These are phyloP conservation scores for Drosophila ogumai DNA, from an alignment of 1,140 invertebrate species.

Conservation along the genomic window DNA sequence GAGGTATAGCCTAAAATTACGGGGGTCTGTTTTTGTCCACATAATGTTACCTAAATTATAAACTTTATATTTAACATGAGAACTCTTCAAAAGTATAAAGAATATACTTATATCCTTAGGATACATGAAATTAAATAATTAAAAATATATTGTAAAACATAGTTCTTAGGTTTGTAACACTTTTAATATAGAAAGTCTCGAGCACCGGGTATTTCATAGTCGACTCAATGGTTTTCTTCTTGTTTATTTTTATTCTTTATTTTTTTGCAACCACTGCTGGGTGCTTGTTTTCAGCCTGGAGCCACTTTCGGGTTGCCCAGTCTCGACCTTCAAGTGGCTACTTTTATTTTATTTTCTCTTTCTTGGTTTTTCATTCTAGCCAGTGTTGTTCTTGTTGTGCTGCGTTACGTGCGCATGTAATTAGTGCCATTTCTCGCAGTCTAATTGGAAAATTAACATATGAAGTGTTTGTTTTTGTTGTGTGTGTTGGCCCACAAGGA, in stretches of 20 bases:
- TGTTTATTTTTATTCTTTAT: slow-evolving; percentile 20
- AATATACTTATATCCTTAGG: no score
- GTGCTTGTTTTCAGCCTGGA: slow-evolving; percentile 19
- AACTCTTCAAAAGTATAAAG: neutral
- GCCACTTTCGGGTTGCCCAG: slow-evolving; percentile 23
- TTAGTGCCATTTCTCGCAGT: slow-evolving; percentile 78
- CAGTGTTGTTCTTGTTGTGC: slow-evolving; percentile 28
- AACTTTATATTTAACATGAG: neutral
- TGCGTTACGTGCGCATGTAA: slow-evolving; percentile 70
- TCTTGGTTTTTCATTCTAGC: slow-evolving; percentile 26
- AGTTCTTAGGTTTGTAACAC: neutral
- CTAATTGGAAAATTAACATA: slow-evolving; percentile 84
- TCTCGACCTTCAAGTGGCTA: slow-evolving; percentile 73
- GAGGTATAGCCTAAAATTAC: neutral
- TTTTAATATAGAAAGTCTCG: neutral
- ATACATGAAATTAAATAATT: no score
- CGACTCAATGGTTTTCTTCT: neutral
- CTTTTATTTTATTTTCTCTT: slow-evolving; percentile 56
- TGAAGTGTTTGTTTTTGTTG: slow-evolving; percentile 74
- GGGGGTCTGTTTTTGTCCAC: neutral
- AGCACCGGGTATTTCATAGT: neutral
- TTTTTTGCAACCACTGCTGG: slow-evolving; percentile 18
- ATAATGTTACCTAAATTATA: neutral
- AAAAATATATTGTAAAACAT: no score
- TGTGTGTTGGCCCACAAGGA: slow-evolving; percentile 18